Evolutionary conservation across 2,888 invertebrate genomes (phyloP).

Genomic region (Arge pagana): DNA sequence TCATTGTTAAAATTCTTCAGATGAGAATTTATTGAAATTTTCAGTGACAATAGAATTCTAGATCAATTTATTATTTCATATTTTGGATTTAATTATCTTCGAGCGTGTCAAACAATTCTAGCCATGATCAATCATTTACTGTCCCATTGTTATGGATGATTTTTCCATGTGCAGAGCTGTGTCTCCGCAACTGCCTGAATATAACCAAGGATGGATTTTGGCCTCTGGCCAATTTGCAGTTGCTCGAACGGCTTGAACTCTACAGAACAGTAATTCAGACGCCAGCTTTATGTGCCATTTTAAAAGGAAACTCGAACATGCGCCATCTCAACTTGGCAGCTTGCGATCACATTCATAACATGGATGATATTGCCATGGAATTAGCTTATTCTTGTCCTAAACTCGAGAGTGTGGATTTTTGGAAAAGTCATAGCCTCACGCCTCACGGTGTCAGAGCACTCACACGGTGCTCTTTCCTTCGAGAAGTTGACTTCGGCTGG

Average conservation of each 20-base stretch:
- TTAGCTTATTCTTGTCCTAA: constrained; percentile 69
- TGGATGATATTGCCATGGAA: constrained; percentile 76
- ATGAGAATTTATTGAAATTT: no score
- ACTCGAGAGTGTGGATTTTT: constrained; percentile 79
- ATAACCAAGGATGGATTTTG: constrained; percentile 64
- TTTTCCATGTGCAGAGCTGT: constrained; percentile 69
- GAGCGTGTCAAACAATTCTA: background rate
- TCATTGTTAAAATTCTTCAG: no score
- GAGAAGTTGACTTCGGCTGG: constrained; percentile 91
- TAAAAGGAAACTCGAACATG: constrained; percentile 70
- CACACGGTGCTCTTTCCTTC: constrained; percentile 69
- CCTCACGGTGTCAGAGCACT: constrained; percentile 74
- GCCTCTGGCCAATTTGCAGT: constrained; percentile 65
- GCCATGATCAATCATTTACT: constrained; percentile 7
- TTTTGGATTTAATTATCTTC: constrained; percentile 5
- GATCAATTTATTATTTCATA: background rate
- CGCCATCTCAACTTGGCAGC: constrained; percentile 73
- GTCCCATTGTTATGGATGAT: background rate
- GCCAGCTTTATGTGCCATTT: constrained; percentile 69
- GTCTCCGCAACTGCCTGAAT: constrained; percentile 72
- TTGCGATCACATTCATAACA: constrained; percentile 55
- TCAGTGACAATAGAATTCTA: no score
- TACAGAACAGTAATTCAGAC: constrained; percentile 77
- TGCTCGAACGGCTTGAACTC: constrained; percentile 76
- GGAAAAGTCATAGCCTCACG: constrained; percentile 82